Evolutionary conservation across 2,888 invertebrate genomes (phyloP).

Genomic region (Capitulum mitella): DNA sequence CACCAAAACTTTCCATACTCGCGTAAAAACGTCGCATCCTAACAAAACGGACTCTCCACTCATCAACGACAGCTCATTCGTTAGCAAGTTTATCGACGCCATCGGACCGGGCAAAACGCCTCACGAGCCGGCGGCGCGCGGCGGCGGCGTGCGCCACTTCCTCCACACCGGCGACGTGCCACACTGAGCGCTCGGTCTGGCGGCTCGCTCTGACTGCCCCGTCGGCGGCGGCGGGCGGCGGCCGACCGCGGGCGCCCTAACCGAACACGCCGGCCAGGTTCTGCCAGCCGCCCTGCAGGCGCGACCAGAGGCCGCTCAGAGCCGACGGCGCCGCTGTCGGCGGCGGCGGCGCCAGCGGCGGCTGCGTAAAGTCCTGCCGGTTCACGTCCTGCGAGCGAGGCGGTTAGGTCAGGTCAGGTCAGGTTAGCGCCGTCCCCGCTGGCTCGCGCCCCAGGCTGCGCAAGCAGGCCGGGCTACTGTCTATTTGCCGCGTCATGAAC

Average conservation of each 20-base stretch:
- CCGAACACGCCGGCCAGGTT: slow-evolving; percentile 17
- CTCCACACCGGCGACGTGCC: too few relatives aligned
- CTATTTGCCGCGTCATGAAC: background rate
- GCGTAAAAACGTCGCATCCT: too few relatives aligned
- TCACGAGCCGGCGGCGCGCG: too few relatives aligned
- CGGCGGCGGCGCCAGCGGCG: slow-evolving; percentile 17
- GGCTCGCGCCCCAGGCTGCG: background rate
- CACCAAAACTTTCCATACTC: too few relatives aligned
- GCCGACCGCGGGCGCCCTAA: background rate
- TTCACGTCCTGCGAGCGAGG: background rate
- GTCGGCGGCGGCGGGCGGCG: background rate
- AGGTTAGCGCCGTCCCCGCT: background rate
- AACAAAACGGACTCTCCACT: too few relatives aligned
- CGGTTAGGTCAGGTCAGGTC: background rate
- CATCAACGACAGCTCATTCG: too few relatives aligned
- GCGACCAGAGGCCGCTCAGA: background rate
- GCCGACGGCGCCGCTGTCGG: background rate
- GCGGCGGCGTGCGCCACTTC: too few relatives aligned
- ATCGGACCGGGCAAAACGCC: too few relatives aligned
- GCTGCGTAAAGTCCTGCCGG: background rate
- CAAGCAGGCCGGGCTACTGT: background rate
- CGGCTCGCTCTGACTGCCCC: too few relatives aligned
- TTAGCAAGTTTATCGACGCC: too few relatives aligned
- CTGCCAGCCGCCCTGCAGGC: background rate
- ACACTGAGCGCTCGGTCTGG: too few relatives aligned